Evolutionary conservation across 1,140 invertebrate genomes (phyloP), one percentile per base, ranked within the genome.

Genomic region (Drosophila ananassae): DNA sequence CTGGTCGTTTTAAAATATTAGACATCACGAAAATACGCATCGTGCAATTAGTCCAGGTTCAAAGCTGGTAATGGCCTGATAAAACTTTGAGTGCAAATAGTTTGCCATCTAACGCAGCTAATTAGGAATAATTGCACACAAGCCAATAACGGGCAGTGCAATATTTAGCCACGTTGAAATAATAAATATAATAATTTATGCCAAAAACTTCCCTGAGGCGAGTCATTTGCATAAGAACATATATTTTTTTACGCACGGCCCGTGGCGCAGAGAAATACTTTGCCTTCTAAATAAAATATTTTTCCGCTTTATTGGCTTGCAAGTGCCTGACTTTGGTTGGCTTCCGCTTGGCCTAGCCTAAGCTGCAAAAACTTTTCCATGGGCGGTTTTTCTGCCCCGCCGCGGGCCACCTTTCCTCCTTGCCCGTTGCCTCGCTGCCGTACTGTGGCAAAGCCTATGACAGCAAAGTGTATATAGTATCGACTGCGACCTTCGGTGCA

Each of bases 291-390:
- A 44, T 72, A 32, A 54, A 63, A 60, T 81, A 81, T 69, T 64
- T 61, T 84, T 85, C 63, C 73, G 71, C 67, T 67, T 85, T 84
- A 84, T 84, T 84, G 81, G 81, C 81, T 77, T 73, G 41, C 75
- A 61, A 62, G 62, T 61, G 63, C 54, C 52, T 60, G 74, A 63
- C 68, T 66, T 74, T 74, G 51, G 59, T 58, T 77, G 56, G 39
- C 51, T 64, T 71, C 53, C 32, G 64, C 74, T 71, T 77, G 34
- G 73, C 54, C 73, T 73, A 55, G 37, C 60, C 66, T 69, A 69
- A 69, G 66, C 64, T 54, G 63, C 3, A 62, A 56, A 37, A 53
- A 54, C 73, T 63, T 64, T 56, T 61, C 73, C 76, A 54, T 30
- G 22, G 54, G 41, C 59, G 52, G 53, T 75, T 67, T 67, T 48